These are phyloP conservation scores for Zapus hudsonius DNA, from an alignment of 2,113 vertebrate species.

Conservation along the genomic window DNA sequence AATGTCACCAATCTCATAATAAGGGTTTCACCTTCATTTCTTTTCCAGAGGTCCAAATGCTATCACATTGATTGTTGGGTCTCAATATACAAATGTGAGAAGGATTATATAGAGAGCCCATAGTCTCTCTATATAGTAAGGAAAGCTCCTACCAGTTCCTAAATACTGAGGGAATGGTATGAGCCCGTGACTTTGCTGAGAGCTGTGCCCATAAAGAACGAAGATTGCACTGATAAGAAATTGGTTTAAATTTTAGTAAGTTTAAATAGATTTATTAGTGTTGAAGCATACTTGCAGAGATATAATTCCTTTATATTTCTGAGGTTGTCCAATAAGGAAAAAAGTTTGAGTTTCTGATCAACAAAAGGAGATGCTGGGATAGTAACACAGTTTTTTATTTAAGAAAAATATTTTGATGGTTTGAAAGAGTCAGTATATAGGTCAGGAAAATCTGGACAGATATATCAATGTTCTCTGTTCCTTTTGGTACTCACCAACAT, in stretches of 20 bases:
- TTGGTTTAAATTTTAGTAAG: constrained; percentile 5
- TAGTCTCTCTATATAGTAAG: not conserved
- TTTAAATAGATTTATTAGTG: not conserved
- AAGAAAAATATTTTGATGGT: not conserved
- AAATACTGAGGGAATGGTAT: not conserved
- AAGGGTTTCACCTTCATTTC: not conserved
- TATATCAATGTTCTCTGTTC: not conserved
- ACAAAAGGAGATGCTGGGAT: not conserved
- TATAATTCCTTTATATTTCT: not conserved
- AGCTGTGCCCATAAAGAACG: not conserved
- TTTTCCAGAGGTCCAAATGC: not conserved
- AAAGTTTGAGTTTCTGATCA: not conserved
- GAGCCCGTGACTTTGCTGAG: not conserved
- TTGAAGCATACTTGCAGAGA: not conserved
- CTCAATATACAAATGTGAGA: not conserved
- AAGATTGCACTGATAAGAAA: not conserved
- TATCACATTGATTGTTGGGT: not conserved
- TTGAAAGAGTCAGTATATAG: not conserved
- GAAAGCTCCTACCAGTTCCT: not conserved
- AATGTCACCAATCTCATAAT: not conserved
- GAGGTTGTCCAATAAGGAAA: not conserved
- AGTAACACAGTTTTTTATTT: not conserved
- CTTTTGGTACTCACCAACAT: not conserved
- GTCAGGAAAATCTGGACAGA: not conserved
- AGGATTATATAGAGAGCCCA: too few species aligned